Base-by-base conservation (phyloP, 1,140 invertebrate genomes). In the Pseudomyrmex concolor region DNA sequence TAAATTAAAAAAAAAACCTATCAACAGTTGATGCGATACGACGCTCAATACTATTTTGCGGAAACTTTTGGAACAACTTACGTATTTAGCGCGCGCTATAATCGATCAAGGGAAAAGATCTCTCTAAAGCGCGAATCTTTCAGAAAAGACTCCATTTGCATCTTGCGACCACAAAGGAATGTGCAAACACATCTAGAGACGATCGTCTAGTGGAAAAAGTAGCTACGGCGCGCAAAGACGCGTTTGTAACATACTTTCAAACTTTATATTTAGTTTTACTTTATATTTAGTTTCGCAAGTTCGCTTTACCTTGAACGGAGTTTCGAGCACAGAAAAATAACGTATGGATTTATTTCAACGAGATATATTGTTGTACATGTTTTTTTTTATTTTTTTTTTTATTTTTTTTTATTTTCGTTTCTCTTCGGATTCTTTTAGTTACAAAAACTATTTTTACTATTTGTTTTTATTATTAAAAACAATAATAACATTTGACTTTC, bases 131-230 rank as follows among this genome's bases (percentile, higher is more conserved):
- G 51, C 51, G 51, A 19, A 78, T 70, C 54, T 34, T 45, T 57
- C 19, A 34, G 51, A 12, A 68, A 45, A 25, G 4, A 25, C 25
- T 54, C 48, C 62, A 78, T 78, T 78, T 43, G 51, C 64, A 64
- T 25, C 34, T 68, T 57, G 74, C 34, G 63, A 10, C 54, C 43
- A 7, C 34, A 68, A 70, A 70, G 48, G 22, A 63, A 22, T 34
- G 70, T 48, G 43, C 51, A 78, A 68, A 70, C 63, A 70, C 63
- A 68, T 17, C 74, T 68, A 57, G 43, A 70, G 19, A 57, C 22
- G 54, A 45, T 43, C 43, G 74, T 25, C 25, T n/a, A 25, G 25
- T 80, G 15, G 66, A 59, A 50, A 22, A 50, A 48, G 19, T 19
- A 12, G 59, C 19, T 48, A 50, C 15, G 7, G 66, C 43, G 55